These are phyloP conservation scores for Sorex araneus DNA, from an alignment of 2,113 vertebrate species.

Conservation along the genomic window DNA sequence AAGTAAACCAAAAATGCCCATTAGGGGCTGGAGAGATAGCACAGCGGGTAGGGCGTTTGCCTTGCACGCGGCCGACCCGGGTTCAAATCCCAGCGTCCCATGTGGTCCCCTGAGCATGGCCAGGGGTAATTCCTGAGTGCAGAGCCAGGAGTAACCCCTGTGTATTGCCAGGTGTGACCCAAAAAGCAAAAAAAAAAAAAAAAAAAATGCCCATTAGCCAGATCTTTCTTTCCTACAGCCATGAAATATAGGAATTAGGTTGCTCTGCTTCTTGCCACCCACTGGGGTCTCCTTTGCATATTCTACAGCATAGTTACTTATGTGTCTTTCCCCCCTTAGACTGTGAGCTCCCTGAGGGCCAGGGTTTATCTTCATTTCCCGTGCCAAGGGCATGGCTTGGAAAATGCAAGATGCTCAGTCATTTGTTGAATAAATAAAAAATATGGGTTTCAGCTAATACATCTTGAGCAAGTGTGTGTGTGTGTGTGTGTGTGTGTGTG, in stretches of 20 bases:
- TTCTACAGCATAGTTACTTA: not conserved
- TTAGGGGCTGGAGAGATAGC: no score
- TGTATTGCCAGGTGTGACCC: no score
- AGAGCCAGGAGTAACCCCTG: no score
- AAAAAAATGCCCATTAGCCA: not conserved
- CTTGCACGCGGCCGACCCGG: no score
- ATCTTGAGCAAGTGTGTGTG: conserved; percentile 28
- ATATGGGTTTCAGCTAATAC: conserved; percentile 61
- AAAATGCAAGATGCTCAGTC: conserved; percentile 65
- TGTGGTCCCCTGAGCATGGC: no score
- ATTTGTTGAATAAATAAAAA: conserved; percentile 73
- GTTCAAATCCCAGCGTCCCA: no score
- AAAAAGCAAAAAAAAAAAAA: no score
- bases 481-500: conserved; percentile 24
- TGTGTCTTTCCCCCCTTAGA: conserved; percentile 42
- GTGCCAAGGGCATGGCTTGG: conserved; percentile 45
- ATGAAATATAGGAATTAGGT: not conserved
- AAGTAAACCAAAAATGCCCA: no score
- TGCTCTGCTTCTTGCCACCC: conserved; percentile 29
- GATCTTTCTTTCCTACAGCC: conserved; percentile 24
- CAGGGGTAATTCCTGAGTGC: no score
- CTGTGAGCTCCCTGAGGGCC: conserved; percentile 77
- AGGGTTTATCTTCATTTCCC: conserved; percentile 63
- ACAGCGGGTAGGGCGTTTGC: no score
- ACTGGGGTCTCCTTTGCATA: not conserved